Base-by-base conservation (phyloP, 64 coral and sea anemone genomes). In the Astreopora myriophthalma region DNA sequence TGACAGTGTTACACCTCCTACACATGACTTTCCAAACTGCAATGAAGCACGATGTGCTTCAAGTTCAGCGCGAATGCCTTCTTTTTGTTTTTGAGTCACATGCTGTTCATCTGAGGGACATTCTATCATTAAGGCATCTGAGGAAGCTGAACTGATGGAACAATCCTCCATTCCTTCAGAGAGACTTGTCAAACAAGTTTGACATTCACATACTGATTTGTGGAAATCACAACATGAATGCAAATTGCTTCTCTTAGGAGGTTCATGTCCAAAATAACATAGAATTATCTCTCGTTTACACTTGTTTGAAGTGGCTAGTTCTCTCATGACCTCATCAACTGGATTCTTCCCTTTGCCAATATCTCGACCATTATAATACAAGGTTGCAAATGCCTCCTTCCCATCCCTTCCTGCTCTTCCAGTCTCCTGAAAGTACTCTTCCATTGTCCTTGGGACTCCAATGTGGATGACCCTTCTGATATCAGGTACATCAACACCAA, bases 11-110 rank as follows among this genome's bases (percentile, higher is more conserved):
- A 73, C 31, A 36, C 70, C 70, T 6, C 34, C 70, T 38, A 37
- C 16, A 37, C 70, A 37, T 36, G 70, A 20, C 33, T 73, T 73
- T 73, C 70, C 70, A 73, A 73, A 73, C 37, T 73, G 70, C 31
- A 73, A 3, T 2, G 70, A 73, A 73, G 33, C 70, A 5, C 70
- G 33, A 36, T 36, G 37, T 1, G 11, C 33, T 73, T 35, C 70
- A 39, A 73, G 70, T 40, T 73, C 70, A 17, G 70, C 1, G 16
- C 33, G 30, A 36, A 38, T 73, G 0, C 2, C 30, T 5, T 40
- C 31, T 12, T 73, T 1, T 73, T 73, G 70, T 5, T 52, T 25
- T 30, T 20, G 42, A 28, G 76, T 60, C 52, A 49, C 76, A 52
- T 19, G 33, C 20, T 9, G 49, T 55, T 55, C 40, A 44, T 44